phyloP scores from a whole-genome alignment of 2,113 vertebrate genomes.

The Anguilla japonica region DNA sequence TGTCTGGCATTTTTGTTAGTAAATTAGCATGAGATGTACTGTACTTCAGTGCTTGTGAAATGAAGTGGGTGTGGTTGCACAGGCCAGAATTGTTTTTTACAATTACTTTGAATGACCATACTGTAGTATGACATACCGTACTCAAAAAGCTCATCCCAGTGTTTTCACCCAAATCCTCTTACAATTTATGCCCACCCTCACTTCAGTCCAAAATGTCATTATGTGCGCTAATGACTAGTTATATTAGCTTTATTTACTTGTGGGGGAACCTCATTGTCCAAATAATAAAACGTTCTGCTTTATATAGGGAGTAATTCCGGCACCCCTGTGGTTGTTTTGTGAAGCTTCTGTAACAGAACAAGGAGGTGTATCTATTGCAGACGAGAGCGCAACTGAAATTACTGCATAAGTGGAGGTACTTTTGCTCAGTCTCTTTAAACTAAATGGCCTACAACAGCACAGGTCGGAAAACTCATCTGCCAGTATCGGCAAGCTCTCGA shows the following conservation, averaged over 20 bases:
- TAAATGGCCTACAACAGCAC: constrained; percentile 45
- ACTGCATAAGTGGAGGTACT: constrained; percentile 47
- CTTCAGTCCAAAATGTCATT: constrained; percentile 61
- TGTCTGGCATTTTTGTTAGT: constrained; percentile 63
- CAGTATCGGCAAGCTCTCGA: constrained; percentile 41
- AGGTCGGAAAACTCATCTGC: constrained; percentile 43
- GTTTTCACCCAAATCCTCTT: constrained; percentile 62
- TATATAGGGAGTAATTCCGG: constrained; percentile 24
- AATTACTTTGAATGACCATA: constrained; percentile 65
- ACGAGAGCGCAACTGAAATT: constrained; percentile 32
- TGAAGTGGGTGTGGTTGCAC: constrained; percentile 31
- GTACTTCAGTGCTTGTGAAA: constrained; percentile 23
- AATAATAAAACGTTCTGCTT: constrained; percentile 56
- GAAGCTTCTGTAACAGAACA: not conserved
- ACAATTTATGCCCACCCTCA: constrained; percentile 52
- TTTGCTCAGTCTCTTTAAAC: constrained; percentile 30
- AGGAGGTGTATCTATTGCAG: constrained; percentile 18
- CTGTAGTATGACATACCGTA: constrained; percentile 43
- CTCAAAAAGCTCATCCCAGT: constrained; percentile 59
- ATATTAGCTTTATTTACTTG: constrained; percentile 52
- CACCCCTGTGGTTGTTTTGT: not conserved
- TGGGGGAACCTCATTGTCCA: constrained; percentile 54
- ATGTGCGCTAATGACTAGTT: constrained; percentile 61
- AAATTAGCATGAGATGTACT: constrained; percentile 53
- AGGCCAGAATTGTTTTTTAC: constrained; percentile 51